Percentiles rank a stretch among this genome's conserved stretches.
Conservation (phyloP, 2,888 invertebrate genomes). For the Agonopterix arenella region DNA sequence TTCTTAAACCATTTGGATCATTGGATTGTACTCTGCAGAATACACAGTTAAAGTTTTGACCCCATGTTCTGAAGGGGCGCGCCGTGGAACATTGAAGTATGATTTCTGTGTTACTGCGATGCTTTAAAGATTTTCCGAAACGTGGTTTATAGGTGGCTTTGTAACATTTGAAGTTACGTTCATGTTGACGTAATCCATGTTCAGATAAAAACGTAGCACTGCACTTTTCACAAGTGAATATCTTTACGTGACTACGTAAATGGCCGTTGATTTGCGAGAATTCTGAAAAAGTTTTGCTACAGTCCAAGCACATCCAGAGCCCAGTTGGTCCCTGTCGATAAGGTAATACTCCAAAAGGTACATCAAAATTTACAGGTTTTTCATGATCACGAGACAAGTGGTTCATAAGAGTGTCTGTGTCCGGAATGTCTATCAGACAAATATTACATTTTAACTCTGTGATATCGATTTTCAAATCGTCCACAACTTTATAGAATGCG, state of each 20-base stretch:
- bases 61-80: slow-evolving; percentile 65
- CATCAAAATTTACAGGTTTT: slow-evolving; percentile 55
- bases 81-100: slow-evolving; percentile 66
- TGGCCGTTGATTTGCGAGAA: slow-evolving; percentile 65
- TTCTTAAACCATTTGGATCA: slow-evolving; percentile 58
- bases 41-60: slow-evolving; percentile 65
- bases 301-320: slow-evolving; percentile 60
- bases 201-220: slow-evolving; percentile 61
- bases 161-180: slow-evolving; percentile 61
- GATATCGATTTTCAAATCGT: slow-evolving; percentile 61
- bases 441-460: slow-evolving; percentile 57
- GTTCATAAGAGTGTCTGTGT: slow-evolving; percentile 53
- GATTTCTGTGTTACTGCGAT: slow-evolving; percentile 62
- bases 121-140: slow-evolving; percentile 59
- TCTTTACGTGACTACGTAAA: slow-evolving; percentile 57
- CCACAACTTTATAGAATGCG: slow-evolving; percentile 65
- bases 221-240: slow-evolving; percentile 64
- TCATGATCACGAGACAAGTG: slow-evolving; percentile 54
- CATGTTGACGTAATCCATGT: slow-evolving; percentile 59
- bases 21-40: slow-evolving; percentile 64
- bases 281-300: slow-evolving; percentile 56
- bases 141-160: slow-evolving; percentile 62
- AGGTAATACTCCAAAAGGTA: slow-evolving; percentile 61
- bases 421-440: slow-evolving; percentile 42
- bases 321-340: slow-evolving; percentile 53